Conservation (phyloP, 2,797 vertebrate species). For the Macroramphosus scolopax region DNA sequence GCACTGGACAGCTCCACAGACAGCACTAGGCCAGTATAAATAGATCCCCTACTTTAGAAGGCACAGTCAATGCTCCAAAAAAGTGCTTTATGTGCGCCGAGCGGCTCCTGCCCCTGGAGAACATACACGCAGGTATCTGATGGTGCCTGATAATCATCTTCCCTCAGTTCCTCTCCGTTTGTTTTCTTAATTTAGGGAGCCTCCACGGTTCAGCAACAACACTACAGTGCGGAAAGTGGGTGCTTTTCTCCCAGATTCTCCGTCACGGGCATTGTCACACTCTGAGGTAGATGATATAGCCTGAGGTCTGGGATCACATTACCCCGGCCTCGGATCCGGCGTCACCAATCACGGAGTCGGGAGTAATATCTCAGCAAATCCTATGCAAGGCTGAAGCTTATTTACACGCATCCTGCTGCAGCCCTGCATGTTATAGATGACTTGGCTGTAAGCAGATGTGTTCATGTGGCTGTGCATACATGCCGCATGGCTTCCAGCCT, state of each 20-base stretch:
- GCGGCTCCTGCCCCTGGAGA: conserved; percentile 56
- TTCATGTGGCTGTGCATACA: conserved; percentile 33
- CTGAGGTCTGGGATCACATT: conserved; percentile 45
- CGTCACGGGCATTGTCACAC: conserved; percentile 23
- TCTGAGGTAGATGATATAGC: conserved; percentile 37
- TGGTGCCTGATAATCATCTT: conserved; percentile 67
- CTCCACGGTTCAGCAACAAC: conserved; percentile 54
- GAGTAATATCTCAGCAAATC: conserved; percentile 13
- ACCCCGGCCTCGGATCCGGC: conserved; percentile 15
- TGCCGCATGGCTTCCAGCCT: conserved; percentile 30
- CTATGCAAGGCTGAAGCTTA: conserved; percentile 10
- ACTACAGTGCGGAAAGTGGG: conserved; percentile 35
- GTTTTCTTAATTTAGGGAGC: conserved; percentile 69
- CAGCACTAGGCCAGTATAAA: conserved; percentile 74
- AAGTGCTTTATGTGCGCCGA: conserved; percentile 60
- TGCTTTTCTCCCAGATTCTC: conserved; percentile 47
- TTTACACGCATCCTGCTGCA: conserved; percentile 33
- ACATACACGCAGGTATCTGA: conserved; percentile 64
- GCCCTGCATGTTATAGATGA: conserved; percentile 14
- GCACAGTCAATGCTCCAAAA: conserved; percentile 64
- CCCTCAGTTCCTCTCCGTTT: conserved; percentile 65
- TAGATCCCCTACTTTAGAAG: conserved; percentile 74
- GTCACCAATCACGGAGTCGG: conserved; percentile 20
- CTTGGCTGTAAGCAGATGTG: conserved; percentile 34
- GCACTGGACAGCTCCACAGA: conserved; percentile 69